Evolutionary conservation across 2,797 vertebrate species (phyloP), one percentile per base, ranked within the genome.

Genomic region (Parauchenoglanis ngamensis): DNA sequence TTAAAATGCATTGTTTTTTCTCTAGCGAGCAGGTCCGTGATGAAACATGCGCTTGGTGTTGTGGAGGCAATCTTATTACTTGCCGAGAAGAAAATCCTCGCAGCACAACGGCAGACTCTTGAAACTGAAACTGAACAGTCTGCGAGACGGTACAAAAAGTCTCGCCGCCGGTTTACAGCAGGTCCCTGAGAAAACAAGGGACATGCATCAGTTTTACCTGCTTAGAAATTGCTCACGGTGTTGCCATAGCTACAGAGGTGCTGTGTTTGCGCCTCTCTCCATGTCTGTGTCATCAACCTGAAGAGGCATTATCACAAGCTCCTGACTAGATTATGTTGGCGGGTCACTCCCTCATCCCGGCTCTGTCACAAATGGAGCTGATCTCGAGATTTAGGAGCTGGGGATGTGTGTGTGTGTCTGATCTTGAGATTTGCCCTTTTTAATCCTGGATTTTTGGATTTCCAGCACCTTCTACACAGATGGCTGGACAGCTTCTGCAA

Each of bases 301-400:
- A 91, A 94, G 91, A 91, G 92, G 94, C 93, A 93, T 95, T 94
- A 95, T 95, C 94, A 93, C 93, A 94, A 94, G 94, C 93, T 93
- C 91, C 89, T 90, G 94, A 93, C 90, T 92, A 93, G 95, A 95
- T 95, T 94, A 95, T 28, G 44, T 93, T 92, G 93, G 89, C 21
- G 46, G 89, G 92, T 95, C 91, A 91, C 91, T 94, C 92, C 93
- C 92, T 94, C 92, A 94, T 95, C 1, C 93, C 92, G 89, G 93
- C 92, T 94, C 91, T 93, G 46, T 92, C 93, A 92, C 87, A 83
- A 88, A 92, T 92, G 90, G 91, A 49, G 72, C 54, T 92, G 92
- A 93, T 46, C 54, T 76, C 35, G 44, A 11, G 85, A 93, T 90
- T 92, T 92, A 92, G 90, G 73, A 87, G 86, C 91, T 90, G 81